Evolutionary conservation across 2,888 invertebrate species (phyloP), one percentile per base, ranked within the genome.

Genomic region (Megastigmus dorsalis): DNA sequence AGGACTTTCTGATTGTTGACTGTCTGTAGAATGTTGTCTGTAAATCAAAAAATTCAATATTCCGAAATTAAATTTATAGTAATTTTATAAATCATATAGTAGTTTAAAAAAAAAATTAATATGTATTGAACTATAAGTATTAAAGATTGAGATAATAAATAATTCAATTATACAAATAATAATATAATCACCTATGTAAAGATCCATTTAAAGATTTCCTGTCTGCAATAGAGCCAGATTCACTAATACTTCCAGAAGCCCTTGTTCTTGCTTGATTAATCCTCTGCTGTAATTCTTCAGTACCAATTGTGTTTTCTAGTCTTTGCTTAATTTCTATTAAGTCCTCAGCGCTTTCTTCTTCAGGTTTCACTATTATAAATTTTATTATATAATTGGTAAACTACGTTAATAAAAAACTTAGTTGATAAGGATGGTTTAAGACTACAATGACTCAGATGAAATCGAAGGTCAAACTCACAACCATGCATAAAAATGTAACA

Each of bases 271-370:
- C 93, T 76, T 93, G 89, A 20, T 86, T 86, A 75, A 95, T 88
- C 86, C 93, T 93, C 81, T 91, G 91, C 77, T 92, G 90, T 79
- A 95, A 90, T 84, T 94, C 94, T 72, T 91, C 91, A 0, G 91
- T 89, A 7, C 92, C 92, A 7, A 93, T 89, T 77, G 92, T 92
- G 50, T 89, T 91, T 83, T 93, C 93, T 60, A 96, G 88, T 78
- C 94, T 94, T 81, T 93, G 92, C 86, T 95, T 94, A 72, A 96
- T 91, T 85, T 93, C 94, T 70, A 92, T 91, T 76, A 93, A 87
- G 82, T 92, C 93, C 89, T 82, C 83, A 62, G 85, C 83, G 9
- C 83, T 83, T 77, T 81, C 86, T n/a, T 85, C 85, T 73, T 86
- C 85, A 57, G 84, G 80, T 77, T 81, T 82, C 72, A 87, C 87